Conservation (phyloP, 2,113 vertebrate species). For the Rafetus swinhoei region DNA sequence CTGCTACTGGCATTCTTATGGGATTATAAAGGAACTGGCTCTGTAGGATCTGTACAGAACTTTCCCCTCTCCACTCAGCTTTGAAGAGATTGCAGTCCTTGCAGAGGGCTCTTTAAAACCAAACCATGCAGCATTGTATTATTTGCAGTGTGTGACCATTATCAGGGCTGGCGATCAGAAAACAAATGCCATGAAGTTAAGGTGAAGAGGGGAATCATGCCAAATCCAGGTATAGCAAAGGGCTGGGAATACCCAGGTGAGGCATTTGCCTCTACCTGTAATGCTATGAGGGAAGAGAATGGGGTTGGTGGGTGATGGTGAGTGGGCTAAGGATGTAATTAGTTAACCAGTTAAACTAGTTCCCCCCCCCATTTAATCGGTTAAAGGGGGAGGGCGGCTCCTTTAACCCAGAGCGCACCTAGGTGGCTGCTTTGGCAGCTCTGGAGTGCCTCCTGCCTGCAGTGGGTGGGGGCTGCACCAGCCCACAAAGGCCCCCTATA, state of each 20-base stretch:
- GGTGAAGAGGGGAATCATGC: not conserved
- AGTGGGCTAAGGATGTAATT: not conserved
- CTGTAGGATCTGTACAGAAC: slow-evolving; percentile 29
- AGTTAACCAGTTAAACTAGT: too few relatives aligned
- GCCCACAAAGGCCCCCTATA: too few relatives aligned
- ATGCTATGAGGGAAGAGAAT: not conserved
- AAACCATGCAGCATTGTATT: not conserved
- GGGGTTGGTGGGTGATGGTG: not conserved
- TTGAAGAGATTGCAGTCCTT: slow-evolving; percentile 54
- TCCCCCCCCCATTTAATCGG: too few relatives aligned
- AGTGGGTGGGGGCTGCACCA: too few relatives aligned
- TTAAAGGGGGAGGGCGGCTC: too few relatives aligned
- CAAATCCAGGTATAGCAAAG: not conserved
- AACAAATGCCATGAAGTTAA: not conserved
- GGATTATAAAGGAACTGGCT: not conserved
- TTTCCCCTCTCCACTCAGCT: slow-evolving; percentile 52
- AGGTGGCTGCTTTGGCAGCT: too few relatives aligned
- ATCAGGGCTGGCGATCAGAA: not conserved
- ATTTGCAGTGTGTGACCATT: slow-evolving; percentile 30
- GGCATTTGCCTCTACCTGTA: not conserved
- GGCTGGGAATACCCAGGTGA: not conserved
- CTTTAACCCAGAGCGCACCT: too few relatives aligned
- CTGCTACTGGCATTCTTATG: not conserved
- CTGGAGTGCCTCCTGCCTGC: too few relatives aligned
- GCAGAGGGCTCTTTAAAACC: slow-evolving; percentile 38